Base-by-base conservation (phyloP, 1,140 invertebrate genomes). In the Frieseomelitta varia region DNA sequence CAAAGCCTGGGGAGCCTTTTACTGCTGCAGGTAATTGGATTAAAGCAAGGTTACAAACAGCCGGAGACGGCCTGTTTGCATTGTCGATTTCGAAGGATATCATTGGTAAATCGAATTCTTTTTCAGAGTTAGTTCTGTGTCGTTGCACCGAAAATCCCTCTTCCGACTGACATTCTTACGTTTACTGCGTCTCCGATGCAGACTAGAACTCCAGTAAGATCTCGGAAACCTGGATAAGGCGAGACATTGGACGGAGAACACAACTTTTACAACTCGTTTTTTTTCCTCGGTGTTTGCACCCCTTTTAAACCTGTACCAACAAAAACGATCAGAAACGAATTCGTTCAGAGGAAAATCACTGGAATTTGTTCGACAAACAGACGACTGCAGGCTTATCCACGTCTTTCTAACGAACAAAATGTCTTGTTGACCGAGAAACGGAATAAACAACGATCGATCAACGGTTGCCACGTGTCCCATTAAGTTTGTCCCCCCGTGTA, bases 31-130 rank as follows among this genome's bases (percentile, higher is more conserved):
- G 71, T 76, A 75, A 85, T 81, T 85, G 79, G 84, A 85, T 76
- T 76, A 76, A 76, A 39, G 72, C 51, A 21, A 58, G 56, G 61
- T 79, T 19, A 67, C 19, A 58, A 24, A 39, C 47, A 10, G 4
- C 27, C 21, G 24, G 0, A 3, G 63, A 27, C 27, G 1, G 4
- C 3, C 30, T 56, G 39, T 84, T 84, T 84, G 51, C 56, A 34
- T 47, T 61, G 24, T 24, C 51, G 51, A 73, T 72, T 56, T 24
- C n/a, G 1, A 14, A 19, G n/a, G 27, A 67, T 73, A 65, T 71
- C 74, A 24, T 79, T 58, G 58, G 82, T n/a, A 84, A 84, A 74
- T 84, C 69, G 51, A 80, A 84, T 73, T 80, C 51, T 74, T 80
- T 74, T 84, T 84, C 67, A 58, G 55, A 53, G 67, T 79, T 76